phyloP scores from a whole-genome alignment of 2,888 invertebrate species.

The Acleris cristana region DNA sequence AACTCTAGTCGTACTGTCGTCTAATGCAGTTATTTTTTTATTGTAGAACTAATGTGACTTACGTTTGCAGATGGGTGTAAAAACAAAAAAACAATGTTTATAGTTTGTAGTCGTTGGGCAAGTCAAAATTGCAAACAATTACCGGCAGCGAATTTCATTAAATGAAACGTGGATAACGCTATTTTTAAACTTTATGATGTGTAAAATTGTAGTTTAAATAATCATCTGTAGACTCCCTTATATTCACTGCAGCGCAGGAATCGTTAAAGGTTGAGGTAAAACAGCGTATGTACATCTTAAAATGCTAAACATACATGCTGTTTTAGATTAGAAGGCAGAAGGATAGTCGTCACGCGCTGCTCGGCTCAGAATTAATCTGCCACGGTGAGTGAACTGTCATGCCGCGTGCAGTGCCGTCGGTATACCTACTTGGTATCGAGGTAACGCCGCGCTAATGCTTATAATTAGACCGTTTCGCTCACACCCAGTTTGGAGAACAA shows the following conservation, averaged over 20 bases:
- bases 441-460: slow-evolving; percentile 29
- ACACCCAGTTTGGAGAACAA: slow-evolving; percentile 25
- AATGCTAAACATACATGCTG: not conserved
- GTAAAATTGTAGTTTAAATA: not conserved
- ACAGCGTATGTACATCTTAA: too few species aligned
- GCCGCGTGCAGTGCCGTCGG: slow-evolving; percentile 32
- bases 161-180: too few species aligned
- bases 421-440: slow-evolving; percentile 5
- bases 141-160: too few species aligned
- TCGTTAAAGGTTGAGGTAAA: too few species aligned
- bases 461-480: slow-evolving; percentile 31
- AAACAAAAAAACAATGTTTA: not conserved
- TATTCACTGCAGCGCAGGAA: not conserved
- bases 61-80: not conserved
- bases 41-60: too few species aligned
- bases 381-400: slow-evolving; percentile 58
- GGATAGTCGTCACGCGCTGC: slow-evolving; percentile 33
- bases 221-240: slow-evolving; percentile 1
- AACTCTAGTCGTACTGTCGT: too few species aligned
- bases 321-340: slow-evolving; percentile 12
- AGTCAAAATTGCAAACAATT: too few species aligned
- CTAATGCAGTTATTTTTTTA: too few species aligned
- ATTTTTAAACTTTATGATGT: too few species aligned
- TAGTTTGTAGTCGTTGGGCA: not conserved
- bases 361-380: slow-evolving; percentile 49